A percentile compares a stretch with the other conserved stretches of the same genome.
These are phyloP conservation scores for Drosophila erecta DNA, from an alignment of 1,140 invertebrate species.

Conservation along the genomic window DNA sequence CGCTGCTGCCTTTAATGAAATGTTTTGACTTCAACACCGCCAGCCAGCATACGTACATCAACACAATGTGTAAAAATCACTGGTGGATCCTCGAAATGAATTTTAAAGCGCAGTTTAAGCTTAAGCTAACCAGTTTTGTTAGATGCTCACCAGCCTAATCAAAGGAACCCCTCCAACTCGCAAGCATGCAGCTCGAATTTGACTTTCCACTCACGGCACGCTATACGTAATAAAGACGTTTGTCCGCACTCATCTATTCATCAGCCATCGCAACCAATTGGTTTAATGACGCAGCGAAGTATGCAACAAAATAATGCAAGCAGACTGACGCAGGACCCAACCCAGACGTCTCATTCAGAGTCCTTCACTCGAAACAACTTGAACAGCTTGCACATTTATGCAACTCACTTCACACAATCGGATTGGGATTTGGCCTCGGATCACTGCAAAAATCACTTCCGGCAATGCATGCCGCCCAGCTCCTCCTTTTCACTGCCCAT, in stretches of 20 bases:
- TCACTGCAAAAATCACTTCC: conserved; percentile 70
- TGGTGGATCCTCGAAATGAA: conserved; percentile 8
- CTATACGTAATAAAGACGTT: conserved; percentile 40
- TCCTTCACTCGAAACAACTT: conserved; percentile 64
- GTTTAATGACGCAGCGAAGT: conserved; percentile 69
- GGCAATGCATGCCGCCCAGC: conserved; percentile 19
- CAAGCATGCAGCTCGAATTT: conserved; percentile 1
- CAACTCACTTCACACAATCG: conserved; percentile 65
- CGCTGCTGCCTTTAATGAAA: conserved; percentile 65
- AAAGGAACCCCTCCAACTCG: conserved; percentile 16
- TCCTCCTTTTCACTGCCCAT: conserved; percentile 16
- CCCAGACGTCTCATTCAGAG: conserved; percentile 40
- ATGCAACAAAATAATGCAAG: conserved; percentile 46
- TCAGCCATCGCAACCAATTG: conserved; percentile 31
- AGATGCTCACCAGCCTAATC: conserved; percentile 22
- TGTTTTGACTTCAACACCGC: conserved; percentile 54
- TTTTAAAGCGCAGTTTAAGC: conserved; percentile 21
- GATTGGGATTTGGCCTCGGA: conserved; percentile 49
- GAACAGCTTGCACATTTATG: conserved; percentile 71
- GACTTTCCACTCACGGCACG: conserved; percentile 21
- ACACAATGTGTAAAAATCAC: background rate
- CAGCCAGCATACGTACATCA: background rate
- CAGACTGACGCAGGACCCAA: conserved; percentile 11
- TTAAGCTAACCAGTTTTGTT: conserved; percentile 10
- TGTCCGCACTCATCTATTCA: background rate